Evolutionary conservation across 1,140 invertebrate genomes (phyloP), one percentile per base, ranked within the genome.

Genomic region (Cotesia typhae): DNA sequence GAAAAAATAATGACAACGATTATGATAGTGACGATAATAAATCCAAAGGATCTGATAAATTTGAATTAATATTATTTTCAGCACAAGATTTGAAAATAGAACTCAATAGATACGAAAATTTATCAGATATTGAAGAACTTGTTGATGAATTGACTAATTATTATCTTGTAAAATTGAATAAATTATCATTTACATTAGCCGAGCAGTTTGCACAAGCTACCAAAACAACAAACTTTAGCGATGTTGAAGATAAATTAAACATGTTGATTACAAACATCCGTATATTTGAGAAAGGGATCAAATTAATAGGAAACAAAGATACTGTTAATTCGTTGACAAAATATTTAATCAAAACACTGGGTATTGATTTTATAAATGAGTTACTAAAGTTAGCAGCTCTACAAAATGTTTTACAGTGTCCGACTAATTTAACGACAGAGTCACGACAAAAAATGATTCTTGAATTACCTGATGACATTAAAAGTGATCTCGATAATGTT

Each of bases 221-320:
- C 35, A 85, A 80, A 41, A 77, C 74, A 0, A 83, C 76, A n/a
- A 85, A 85, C 77, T 61, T 86, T 4, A 83, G 72, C 35, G 84
- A 79, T 90, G 89, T 82, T 84, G 92, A 75, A 88, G 93, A 97
- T 71, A 93, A 93, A 80, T 84, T 97, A 1, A 94, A 94, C 81
- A 88, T 90, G 17, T 82, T 96, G 9, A 87, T 92, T 14, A 89
- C 90, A 61, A 95, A 96, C 81, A 91, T 96, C 38, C 90, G 91
- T 74, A 85, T 96, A 17, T 97, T 95, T 87, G 93, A 96, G 70
- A 97, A 96, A 85, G 95, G 94, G 4, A 86, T 96, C 0, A 96
- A 95, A 82, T 63, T 38, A 38, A 83, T 88, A 59, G 88, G 91
- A 78, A 82, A 87, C 74, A 82, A 90, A 88, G 83, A 91, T 60